Percentiles rank a stretch among this genome's conserved stretches.
phyloP scores from a whole-genome alignment of 2,113 vertebrate species.

The Melanocharis versteri region DNA sequence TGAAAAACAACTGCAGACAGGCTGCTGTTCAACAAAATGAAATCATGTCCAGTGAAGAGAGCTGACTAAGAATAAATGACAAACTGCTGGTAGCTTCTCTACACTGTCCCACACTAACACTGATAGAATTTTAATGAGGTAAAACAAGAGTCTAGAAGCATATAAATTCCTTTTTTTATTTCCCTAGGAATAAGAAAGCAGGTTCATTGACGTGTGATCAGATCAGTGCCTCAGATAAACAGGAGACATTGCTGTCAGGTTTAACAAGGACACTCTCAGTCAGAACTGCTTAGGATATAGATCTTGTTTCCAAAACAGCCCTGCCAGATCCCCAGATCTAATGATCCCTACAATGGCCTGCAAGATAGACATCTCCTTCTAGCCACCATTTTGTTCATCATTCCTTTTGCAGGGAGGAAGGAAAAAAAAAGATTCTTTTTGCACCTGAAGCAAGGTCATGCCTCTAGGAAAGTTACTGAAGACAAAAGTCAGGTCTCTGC shows the following conservation, averaged over 20 bases:
- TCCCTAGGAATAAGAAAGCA: conserved; percentile 14
- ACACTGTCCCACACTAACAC: background rate
- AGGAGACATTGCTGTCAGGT: background rate
- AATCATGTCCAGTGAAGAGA: background rate
- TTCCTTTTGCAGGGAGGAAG: background rate
- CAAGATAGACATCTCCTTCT: background rate
- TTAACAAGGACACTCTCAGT: conserved; percentile 25
- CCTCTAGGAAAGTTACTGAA: background rate
- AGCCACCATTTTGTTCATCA: background rate
- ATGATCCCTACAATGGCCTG: background rate
- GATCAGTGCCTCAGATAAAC: conserved; percentile 6
- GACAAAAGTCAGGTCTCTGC: background rate
- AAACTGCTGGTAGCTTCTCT: background rate
- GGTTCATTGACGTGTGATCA: background rate
- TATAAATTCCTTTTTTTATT: background rate
- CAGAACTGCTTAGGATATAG: background rate
- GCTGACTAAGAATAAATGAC: background rate
- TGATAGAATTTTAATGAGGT: conserved; percentile 19
- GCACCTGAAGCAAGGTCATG: background rate
- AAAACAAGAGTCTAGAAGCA: background rate
- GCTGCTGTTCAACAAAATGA: background rate
- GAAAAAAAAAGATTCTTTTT: background rate
- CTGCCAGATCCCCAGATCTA: conserved; percentile 9
- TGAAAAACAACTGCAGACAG: background rate
- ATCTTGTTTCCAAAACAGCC: conserved; percentile 15